Conservation (phyloP, 2,888 invertebrate species). For the Tridacna crocea region DNA sequence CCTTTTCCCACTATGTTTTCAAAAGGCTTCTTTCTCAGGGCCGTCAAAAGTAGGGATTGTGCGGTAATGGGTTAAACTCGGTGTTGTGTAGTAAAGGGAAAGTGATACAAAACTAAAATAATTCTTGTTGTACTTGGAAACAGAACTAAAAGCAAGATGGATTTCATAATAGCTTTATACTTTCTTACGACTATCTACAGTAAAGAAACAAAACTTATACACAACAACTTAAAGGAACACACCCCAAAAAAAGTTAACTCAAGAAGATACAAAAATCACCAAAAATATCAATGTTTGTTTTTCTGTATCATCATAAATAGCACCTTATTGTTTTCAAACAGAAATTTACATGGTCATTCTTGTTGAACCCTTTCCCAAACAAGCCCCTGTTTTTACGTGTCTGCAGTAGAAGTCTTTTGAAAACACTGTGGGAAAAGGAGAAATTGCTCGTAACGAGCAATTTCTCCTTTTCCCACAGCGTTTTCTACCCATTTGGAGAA, state of each 20-base stretch:
- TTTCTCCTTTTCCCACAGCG: too few relatives aligned
- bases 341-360: neutral
- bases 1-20: slow-evolving; percentile 16
- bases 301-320: slow-evolving; percentile 3
- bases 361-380: too few relatives aligned
- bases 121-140: too few relatives aligned
- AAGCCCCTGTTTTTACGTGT: too few relatives aligned
- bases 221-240: neutral
- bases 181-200: slow-evolving; percentile 3
- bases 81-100: too few relatives aligned
- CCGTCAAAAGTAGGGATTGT: neutral
- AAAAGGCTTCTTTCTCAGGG: neutral
- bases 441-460: too few relatives aligned
- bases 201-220: slow-evolving; percentile 14
- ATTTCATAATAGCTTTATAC: slow-evolving; percentile 10
- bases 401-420: too few relatives aligned
- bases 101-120: too few relatives aligned
- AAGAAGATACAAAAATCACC: too few relatives aligned
- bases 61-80: neutral
- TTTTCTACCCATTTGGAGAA: too few relatives aligned
- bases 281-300: neutral
- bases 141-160: neutral
- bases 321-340: neutral
- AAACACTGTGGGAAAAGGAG: too few relatives aligned
- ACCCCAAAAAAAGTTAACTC: too few relatives aligned